phyloP scores from a whole-genome alignment of 37 sponge, comb jelly and placozoan genomes.

The Eunapius fragilis region DNA sequence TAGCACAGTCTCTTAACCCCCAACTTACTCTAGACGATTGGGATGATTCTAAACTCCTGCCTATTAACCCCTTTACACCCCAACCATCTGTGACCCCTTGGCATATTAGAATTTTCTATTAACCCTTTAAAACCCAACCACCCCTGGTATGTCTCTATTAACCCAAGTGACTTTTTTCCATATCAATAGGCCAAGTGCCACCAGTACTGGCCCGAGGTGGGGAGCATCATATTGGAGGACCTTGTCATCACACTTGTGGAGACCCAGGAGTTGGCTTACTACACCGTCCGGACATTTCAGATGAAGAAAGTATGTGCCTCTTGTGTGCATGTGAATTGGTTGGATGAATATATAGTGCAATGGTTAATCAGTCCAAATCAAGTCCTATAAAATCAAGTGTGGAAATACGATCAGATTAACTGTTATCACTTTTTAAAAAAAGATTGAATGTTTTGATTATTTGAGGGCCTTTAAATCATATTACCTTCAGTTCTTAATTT shows the following conservation, averaged over 20 bases:
- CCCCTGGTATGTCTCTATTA: background rate
- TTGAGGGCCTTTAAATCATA: too few relatives aligned
- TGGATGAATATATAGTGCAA: too few relatives aligned
- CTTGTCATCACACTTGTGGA: conserved; percentile 52
- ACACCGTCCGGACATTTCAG: conserved; percentile 72
- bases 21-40: background rate
- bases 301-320: conserved; percentile 20
- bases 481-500: too few relatives aligned
- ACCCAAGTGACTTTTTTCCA: background rate
- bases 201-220: conserved; percentile 88
- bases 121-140: background rate
- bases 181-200: conserved; percentile 69
- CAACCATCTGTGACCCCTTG: background rate
- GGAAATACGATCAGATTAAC: too few relatives aligned
- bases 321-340: background rate
- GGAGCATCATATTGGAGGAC: conserved; percentile 46
- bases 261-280: conserved; percentile 78
- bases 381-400: too few relatives aligned
- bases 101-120: background rate
- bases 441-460: too few relatives aligned
- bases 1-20: background rate
- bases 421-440: too few relatives aligned
- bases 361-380: background rate
- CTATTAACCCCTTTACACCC: background rate
- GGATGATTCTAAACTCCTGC: too few relatives aligned